These are phyloP conservation scores for Augiades crinisus DNA, from an alignment of 2,888 invertebrate genomes.

Conservation along the genomic window DNA sequence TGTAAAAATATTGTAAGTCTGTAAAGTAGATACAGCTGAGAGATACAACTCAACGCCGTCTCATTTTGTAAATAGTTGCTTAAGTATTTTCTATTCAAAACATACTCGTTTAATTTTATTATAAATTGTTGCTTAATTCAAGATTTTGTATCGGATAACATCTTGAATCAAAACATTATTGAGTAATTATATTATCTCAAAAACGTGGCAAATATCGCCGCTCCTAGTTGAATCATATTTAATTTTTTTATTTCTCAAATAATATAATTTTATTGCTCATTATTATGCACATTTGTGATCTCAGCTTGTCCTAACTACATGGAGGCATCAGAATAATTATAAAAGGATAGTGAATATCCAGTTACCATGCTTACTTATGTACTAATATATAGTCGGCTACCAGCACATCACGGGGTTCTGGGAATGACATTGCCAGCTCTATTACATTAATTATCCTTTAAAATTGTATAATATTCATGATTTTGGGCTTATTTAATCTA, in stretches of 20 bases:
- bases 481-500: too few species aligned
- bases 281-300: constrained; percentile 15
- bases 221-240: background rate
- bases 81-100: constrained; percentile 38
- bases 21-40: constrained; percentile 56
- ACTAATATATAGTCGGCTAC: background rate
- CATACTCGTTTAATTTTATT: constrained; percentile 5
- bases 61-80: constrained; percentile 41
- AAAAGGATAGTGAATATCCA: constrained; percentile 3
- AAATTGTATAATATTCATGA: too few species aligned
- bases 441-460: too few species aligned
- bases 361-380: constrained; percentile 9
- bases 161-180: background rate
- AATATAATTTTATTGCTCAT: constrained; percentile 10
- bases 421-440: too few species aligned
- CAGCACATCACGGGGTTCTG: too few species aligned
- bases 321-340: background rate
- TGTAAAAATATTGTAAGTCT: constrained; percentile 53
- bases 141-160: background rate
- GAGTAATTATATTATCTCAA: too few species aligned
- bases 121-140: background rate
- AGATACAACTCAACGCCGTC: constrained; percentile 64
- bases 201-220: too few species aligned
- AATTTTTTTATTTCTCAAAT: background rate
- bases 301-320: constrained; percentile 1